These are phyloP conservation scores for Athalia cordata DNA, from an alignment of 2,888 invertebrate species.

Conservation along the genomic window DNA sequence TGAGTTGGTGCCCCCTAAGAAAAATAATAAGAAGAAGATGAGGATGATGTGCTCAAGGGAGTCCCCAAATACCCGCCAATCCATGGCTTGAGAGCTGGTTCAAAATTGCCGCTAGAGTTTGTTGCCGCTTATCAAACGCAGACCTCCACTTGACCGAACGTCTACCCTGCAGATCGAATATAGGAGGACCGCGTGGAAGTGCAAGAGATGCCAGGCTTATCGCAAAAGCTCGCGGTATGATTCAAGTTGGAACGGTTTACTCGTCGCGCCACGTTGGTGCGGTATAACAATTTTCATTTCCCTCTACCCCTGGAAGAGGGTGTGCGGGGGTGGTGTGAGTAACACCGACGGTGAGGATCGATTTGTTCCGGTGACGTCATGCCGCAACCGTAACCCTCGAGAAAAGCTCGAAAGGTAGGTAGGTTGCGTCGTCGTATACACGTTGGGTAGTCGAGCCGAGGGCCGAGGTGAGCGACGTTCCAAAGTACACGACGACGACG, in stretches of 20 bases:
- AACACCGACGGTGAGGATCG: conserved; percentile 56
- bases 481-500: conserved; percentile 16
- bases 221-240: conserved; percentile 29
- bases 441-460: conserved; percentile 33
- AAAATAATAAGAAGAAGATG: neutral
- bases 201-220: conserved; percentile 42
- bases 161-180: conserved; percentile 44
- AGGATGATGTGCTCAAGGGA: conserved; percentile 31
- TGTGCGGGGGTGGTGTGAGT: neutral
- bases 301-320: no score
- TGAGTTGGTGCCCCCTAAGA: conserved; percentile 15
- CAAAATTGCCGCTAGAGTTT: conserved; percentile 60
- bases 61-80: conserved; percentile 66
- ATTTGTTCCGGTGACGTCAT: conserved; percentile 61
- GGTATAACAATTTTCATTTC: no score
- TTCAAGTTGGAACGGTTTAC: no score
- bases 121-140: conserved; percentile 57
- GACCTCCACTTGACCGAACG: conserved; percentile 62
- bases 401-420: no score
- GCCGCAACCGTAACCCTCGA: conserved; percentile 43
- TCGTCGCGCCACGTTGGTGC: conserved; percentile 45
- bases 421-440: conserved; percentile 24
- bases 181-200: conserved; percentile 16
- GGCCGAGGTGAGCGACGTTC: conserved; percentile 17
- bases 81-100: conserved; percentile 48